These are phyloP conservation scores for Gracilinanus agilis DNA, from an alignment of 2,113 vertebrate species.

Conservation along the genomic window DNA sequence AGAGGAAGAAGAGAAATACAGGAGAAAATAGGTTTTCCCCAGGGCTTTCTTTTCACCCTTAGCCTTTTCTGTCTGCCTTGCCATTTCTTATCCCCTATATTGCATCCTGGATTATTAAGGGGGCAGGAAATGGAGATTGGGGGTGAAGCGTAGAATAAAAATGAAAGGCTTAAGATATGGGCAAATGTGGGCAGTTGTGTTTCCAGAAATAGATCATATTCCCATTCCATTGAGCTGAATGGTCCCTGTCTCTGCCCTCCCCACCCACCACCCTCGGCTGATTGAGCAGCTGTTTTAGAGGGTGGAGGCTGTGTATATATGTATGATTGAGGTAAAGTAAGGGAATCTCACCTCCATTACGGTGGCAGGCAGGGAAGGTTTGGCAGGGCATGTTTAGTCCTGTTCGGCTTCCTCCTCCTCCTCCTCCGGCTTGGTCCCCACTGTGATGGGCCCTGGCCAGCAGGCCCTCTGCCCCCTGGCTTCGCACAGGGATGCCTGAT, in stretches of 20 bases:
- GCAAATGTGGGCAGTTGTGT: neutral
- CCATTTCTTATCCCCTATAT: neutral
- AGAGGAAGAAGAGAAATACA: neutral
- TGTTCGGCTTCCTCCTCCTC: conserved; percentile 79
- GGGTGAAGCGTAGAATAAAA: neutral
- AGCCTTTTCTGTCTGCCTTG: neutral
- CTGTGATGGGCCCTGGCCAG: conserved; percentile 85
- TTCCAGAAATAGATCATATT: neutral
- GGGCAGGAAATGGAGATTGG: neutral
- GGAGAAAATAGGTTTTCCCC: neutral
- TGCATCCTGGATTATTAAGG: neutral
- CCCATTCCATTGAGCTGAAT: neutral
- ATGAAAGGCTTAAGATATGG: neutral
- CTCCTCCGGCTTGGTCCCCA: conserved; percentile 61
- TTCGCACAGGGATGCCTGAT: conserved; percentile 91
- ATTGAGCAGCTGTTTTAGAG: neutral
- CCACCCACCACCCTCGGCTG: neutral
- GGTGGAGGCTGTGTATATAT: neutral
- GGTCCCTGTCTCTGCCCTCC: neutral
- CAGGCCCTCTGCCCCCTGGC: conserved; percentile 85
- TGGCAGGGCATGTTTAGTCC: conserved; percentile 92
- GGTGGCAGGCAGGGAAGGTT: conserved; percentile 92
- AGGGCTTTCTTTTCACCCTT: too few relatives aligned
- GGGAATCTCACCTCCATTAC: conserved; percentile 89
- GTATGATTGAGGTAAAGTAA: neutral